Evolutionary conservation across 23 tunicate species (phyloP).

Genomic region (Pegea sp.): DNA sequence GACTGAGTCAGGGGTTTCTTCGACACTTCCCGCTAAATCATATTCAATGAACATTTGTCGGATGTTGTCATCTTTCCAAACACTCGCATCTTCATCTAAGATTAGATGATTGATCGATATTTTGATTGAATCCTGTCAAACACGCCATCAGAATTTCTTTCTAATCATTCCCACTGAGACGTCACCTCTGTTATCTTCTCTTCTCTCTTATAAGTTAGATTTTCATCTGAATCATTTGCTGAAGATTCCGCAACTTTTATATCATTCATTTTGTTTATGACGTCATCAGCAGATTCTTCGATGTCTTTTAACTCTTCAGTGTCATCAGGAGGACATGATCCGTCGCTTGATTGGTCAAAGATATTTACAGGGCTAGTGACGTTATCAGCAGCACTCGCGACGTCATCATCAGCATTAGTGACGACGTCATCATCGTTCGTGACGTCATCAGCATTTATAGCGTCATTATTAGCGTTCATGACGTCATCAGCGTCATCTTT

Average conservation of each 20-base stretch:
- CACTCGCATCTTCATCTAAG: slow-evolving; percentile 33
- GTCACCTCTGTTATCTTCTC: background rate
- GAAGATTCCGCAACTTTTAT: background rate
- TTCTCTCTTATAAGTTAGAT: background rate
- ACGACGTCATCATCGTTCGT: slow-evolving; percentile 3
- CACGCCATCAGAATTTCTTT: too few species aligned
- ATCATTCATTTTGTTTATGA: background rate
- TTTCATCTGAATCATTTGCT: background rate
- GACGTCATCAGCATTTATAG: slow-evolving; percentile 2
- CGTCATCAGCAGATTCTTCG: background rate
- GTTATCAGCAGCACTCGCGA: background rate
- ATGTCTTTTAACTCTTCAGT: background rate
- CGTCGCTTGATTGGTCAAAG: too few species aligned
- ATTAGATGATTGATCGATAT: slow-evolving; percentile 40
- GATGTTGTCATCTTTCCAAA: slow-evolving; percentile 28
- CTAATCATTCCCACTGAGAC: background rate
- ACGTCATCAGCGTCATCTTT: slow-evolving; percentile 5
- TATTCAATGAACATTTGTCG: slow-evolving; percentile 65
- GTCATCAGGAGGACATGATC: too few species aligned
- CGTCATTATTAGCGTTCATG: background rate
- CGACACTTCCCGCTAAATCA: slow-evolving; percentile 43
- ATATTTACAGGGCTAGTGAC: too few species aligned
- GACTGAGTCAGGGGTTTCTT: slow-evolving; percentile 57
- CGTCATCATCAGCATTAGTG: slow-evolving; percentile 1
- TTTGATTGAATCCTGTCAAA: slow-evolving; percentile 14